Conservation (phyloP, 2,113 vertebrate species). For the Synchiropus splendidus region DNA sequence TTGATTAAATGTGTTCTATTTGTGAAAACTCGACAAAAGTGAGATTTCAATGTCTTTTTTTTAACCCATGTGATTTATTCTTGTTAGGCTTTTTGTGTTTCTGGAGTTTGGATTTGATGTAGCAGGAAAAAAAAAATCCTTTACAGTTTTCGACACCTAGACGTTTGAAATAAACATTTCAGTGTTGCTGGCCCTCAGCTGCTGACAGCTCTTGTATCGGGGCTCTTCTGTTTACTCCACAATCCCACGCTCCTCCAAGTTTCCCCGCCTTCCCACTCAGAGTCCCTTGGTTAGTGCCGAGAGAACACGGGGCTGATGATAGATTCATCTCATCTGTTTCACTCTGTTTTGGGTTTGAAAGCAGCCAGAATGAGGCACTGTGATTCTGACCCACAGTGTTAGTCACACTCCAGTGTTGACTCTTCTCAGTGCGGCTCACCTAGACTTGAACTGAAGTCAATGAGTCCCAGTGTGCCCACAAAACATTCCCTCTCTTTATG, state of each 20-base stretch:
- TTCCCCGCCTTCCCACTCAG: slow-evolving; percentile 13
- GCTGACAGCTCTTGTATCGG: slow-evolving; percentile 17
- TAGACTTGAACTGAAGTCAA: slow-evolving; percentile 76
- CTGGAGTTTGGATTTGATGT: too few species aligned
- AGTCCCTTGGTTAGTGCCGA: slow-evolving; percentile 24
- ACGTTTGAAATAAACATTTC: slow-evolving; percentile 16
- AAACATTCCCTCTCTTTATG: slow-evolving; percentile 5
- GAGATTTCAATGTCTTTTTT: too few species aligned
- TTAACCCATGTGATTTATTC: too few species aligned
- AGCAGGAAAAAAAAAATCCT: too few species aligned
- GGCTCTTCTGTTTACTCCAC: slow-evolving; percentile 25
- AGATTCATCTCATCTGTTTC: slow-evolving; percentile 56
- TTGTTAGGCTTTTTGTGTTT: too few species aligned
- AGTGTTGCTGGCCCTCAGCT: slow-evolving; percentile 1
- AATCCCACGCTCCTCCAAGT: slow-evolving; percentile 31
- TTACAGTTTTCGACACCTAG: background rate
- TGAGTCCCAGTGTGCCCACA: slow-evolving; percentile 63
- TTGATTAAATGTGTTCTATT: too few species aligned
- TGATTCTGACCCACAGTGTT: slow-evolving; percentile 72
- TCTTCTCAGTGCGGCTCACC: slow-evolving; percentile 87
- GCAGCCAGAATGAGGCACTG: slow-evolving; percentile 46
- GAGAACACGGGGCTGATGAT: slow-evolving; percentile 48
- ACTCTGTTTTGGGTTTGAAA: slow-evolving; percentile 42
- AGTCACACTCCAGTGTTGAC: slow-evolving; percentile 82
- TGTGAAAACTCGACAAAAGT: too few species aligned